These are phyloP conservation scores for Pedicia rivosa DNA, from an alignment of 2,888 invertebrate genomes.

Conservation along the genomic window DNA sequence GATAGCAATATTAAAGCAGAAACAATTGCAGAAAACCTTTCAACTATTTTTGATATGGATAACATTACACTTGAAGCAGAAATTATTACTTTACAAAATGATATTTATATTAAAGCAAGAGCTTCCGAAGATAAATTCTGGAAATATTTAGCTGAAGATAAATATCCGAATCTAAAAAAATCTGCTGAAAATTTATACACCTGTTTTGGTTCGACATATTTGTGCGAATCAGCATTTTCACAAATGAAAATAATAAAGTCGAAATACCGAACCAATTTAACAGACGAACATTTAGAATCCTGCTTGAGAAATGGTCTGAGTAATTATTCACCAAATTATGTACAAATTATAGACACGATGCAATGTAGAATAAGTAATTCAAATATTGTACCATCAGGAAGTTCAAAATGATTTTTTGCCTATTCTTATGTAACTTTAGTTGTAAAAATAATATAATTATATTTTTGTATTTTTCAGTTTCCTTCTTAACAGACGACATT, in stretches of 20 bases:
- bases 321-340: not conserved
- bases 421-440: too few relatives aligned
- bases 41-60: constrained; percentile 2
- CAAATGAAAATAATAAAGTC: constrained; percentile 3
- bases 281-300: constrained; percentile 1
- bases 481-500: too few relatives aligned
- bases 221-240: not conserved
- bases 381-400: too few relatives aligned
- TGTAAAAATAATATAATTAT: too few relatives aligned
- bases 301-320: not conserved
- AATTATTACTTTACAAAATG: constrained; percentile 4
- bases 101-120: constrained; percentile 2
- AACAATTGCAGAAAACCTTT: constrained; percentile 4
- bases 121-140: constrained; percentile 1
- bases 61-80: constrained; percentile 1
- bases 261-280: constrained; percentile 1
- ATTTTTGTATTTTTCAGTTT: too few relatives aligned
- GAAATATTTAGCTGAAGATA: constrained; percentile 7
- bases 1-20: not conserved
- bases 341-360: constrained; percentile 1
- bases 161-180: constrained; percentile 2
- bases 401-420: too few relatives aligned
- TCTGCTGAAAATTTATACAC: constrained; percentile 1
- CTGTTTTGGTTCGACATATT: constrained; percentile 3
- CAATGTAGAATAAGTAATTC: constrained; percentile 1